Conservation (phyloP, 2,888 invertebrate species). For the Zele albiditarsus region DNA sequence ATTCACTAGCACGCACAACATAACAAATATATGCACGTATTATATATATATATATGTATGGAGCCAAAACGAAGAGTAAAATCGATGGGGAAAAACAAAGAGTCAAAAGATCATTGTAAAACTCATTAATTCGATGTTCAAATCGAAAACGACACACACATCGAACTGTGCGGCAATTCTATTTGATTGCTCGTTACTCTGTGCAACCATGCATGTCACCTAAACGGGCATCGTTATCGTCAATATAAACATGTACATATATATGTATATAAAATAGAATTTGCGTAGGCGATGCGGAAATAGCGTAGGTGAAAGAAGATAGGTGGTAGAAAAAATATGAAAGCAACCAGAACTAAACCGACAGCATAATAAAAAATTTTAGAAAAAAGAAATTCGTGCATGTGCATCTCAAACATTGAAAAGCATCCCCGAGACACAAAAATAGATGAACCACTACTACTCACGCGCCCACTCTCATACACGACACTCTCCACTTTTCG, state of each 20-base stretch:
- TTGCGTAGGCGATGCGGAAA: neutral
- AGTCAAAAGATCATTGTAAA: conserved; percentile 12
- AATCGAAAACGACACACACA: conserved; percentile 25
- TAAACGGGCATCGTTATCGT: conserved; percentile 18
- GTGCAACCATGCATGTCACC: conserved; percentile 13
- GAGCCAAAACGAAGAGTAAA: neutral
- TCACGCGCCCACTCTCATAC: conserved; percentile 19
- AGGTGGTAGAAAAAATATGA: neutral
- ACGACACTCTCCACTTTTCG: conserved; percentile 19
- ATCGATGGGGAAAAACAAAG: neutral
- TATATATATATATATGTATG: neutral
- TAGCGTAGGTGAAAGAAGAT: neutral
- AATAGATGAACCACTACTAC: conserved; percentile 20
- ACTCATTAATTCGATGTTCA: conserved; percentile 25
- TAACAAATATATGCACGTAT: neutral
- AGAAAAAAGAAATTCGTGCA: neutral
- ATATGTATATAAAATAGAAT: neutral
- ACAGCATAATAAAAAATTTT: neutral
- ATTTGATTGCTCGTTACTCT: conserved; percentile 22
- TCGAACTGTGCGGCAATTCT: neutral
- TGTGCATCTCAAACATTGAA: conserved; percentile 8
- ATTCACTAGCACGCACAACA: neutral
- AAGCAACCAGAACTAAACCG: neutral
- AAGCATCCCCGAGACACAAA: conserved; percentile 19
- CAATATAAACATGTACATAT: neutral